Evolutionary conservation across 2,888 invertebrate genomes (phyloP).

Genomic region (Limnephilus auricula): DNA sequence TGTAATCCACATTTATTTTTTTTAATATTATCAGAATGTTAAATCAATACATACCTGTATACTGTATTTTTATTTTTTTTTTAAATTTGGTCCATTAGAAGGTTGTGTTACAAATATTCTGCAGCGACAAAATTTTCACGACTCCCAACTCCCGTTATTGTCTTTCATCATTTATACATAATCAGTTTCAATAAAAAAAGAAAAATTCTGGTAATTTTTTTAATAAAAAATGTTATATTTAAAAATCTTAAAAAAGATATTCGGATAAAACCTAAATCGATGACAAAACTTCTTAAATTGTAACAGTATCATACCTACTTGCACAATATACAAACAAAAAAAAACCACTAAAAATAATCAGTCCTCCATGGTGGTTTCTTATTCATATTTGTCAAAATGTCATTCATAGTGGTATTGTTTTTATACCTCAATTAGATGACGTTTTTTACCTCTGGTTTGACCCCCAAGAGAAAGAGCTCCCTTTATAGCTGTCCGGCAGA

Average conservation of each 20-base stretch:
- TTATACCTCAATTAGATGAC: background rate
- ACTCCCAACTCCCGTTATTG: background rate
- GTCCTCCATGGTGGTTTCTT: constrained; percentile 23
- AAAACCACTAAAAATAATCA: constrained; percentile 33
- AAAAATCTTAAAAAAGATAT: constrained; percentile 32
- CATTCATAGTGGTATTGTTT: background rate
- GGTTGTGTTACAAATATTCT: background rate
- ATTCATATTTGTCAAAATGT: constrained; percentile 10
- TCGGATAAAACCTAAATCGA: constrained; percentile 15
- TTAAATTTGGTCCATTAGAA: too few relatives aligned
- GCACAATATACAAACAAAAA: constrained; percentile 21
- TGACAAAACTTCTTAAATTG: constrained; percentile 13
- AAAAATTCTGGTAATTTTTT: constrained; percentile 34
- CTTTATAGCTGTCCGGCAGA: background rate
- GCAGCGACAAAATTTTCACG: too few relatives aligned
- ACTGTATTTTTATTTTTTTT: too few relatives aligned
- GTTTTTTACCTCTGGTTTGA: too few relatives aligned
- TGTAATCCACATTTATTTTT: too few relatives aligned
- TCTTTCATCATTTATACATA: background rate
- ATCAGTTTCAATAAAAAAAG: constrained; percentile 12
- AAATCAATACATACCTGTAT: too few relatives aligned
- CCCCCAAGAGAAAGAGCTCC: background rate
- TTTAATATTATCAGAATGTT: too few relatives aligned
- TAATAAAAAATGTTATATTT: constrained; percentile 47
- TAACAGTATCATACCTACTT: constrained; percentile 16